Evolutionary conservation across 2,888 invertebrate genomes (phyloP).

Genomic region (Pollenia amentaria): DNA sequence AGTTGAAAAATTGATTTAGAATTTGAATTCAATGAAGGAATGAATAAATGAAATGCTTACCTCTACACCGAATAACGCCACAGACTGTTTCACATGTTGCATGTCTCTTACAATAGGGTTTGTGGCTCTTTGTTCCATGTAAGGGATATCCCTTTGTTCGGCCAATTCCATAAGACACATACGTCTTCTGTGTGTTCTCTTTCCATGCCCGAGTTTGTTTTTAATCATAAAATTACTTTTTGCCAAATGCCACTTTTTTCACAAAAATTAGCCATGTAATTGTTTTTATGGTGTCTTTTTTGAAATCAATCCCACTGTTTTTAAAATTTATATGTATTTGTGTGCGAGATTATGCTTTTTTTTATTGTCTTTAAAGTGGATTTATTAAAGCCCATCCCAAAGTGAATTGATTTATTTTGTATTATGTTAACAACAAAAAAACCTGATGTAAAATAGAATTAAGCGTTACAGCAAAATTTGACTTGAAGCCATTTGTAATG

Average conservation of each 20-base stretch:
- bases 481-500: slow-evolving; percentile 57
- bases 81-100: not conserved
- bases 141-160: slow-evolving; percentile 46
- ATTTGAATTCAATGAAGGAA: no score
- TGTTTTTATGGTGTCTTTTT: not conserved
- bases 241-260: no score
- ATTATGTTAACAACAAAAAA: not conserved
- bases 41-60: no score
- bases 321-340: not conserved
- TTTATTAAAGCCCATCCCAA: slow-evolving; percentile 14
- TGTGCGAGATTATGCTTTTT: not conserved
- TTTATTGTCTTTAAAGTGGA: not conserved
- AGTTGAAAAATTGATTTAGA: no score
- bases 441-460: slow-evolving; percentile 74
- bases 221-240: no score
- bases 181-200: slow-evolving; percentile 48
- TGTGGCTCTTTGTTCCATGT: slow-evolving; percentile 46
- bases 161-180: slow-evolving; percentile 51
- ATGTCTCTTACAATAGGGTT: slow-evolving; percentile 31
- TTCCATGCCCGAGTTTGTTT: not conserved
- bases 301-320: not conserved
- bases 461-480: slow-evolving; percentile 61
- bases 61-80: no score
- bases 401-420: slow-evolving; percentile 5
- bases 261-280: no score